phyloP scores from a whole-genome alignment of 2,888 invertebrate species.

The Microplitis deprimator region DNA sequence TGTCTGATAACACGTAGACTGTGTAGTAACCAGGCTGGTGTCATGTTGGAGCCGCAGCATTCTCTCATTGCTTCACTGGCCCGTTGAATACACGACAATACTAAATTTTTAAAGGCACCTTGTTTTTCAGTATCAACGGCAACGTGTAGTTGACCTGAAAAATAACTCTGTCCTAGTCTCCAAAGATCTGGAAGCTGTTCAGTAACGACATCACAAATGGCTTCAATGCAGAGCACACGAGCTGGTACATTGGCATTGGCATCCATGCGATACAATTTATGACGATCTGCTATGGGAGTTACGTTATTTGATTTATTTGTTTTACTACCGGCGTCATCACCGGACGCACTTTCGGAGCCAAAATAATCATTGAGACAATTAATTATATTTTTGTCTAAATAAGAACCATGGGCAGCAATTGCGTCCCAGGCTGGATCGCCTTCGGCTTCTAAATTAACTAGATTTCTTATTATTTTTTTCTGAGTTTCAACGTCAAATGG shows the following conservation, averaged over 20 bases:
- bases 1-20: constrained; percentile 86
- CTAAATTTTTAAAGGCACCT: constrained; percentile 79
- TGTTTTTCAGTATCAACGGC: constrained; percentile 82
- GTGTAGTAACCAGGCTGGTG: constrained; percentile 81
- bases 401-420: constrained; percentile 73
- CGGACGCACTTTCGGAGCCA: constrained; percentile 55
- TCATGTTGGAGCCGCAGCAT: constrained; percentile 63
- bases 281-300: constrained; percentile 56
- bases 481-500: constrained; percentile 95
- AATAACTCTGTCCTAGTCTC: constrained; percentile 96
- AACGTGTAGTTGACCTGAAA: constrained; percentile 87
- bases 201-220: constrained; percentile 82
- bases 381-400: constrained; percentile 65
- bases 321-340: constrained; percentile 57
- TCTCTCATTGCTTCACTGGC: constrained; percentile 72
- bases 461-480: constrained; percentile 90
- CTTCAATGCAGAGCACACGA: constrained; percentile 84
- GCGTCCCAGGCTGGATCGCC: constrained; percentile 98
- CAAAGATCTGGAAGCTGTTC: constrained; percentile 92
- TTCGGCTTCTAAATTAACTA: constrained; percentile 82
- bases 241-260: constrained; percentile 74
- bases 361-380: constrained; percentile 62
- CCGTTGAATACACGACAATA: constrained; percentile 71
- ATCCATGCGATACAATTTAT: constrained; percentile 59
- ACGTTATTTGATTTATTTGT: constrained; percentile 55